Percentiles rank a stretch among this genome's conserved stretches.
Evolutionary conservation across 2,888 invertebrate species (phyloP).

Genomic region (Pharmacophagus antenor): DNA sequence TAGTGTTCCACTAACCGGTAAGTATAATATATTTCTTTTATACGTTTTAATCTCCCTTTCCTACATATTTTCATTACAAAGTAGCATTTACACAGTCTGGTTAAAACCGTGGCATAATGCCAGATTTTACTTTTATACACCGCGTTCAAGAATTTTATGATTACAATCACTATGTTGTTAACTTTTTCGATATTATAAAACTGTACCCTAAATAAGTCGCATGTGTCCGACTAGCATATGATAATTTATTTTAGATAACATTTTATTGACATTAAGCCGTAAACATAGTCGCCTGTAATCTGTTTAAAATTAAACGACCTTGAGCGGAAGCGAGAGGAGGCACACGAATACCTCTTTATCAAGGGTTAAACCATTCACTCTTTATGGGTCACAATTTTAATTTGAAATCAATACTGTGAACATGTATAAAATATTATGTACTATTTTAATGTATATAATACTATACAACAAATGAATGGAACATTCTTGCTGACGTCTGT

Average conservation of each 20-base stretch:
- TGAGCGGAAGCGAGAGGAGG: conserved; percentile 4
- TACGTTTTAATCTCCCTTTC: not conserved
- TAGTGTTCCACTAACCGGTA: conserved; percentile 55
- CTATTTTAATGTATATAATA: too few species aligned
- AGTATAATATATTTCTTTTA: not conserved
- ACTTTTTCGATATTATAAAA: not conserved
- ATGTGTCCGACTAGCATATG: too few species aligned
- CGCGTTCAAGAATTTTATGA: conserved; percentile 58
- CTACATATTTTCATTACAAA: conserved; percentile 14
- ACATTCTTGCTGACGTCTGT: too few species aligned
- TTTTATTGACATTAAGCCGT: conserved; percentile 38
- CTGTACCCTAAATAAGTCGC: not conserved
- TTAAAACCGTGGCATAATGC: conserved; percentile 60
- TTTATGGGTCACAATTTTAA: conserved; percentile 10
- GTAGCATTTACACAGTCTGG: conserved; percentile 20
- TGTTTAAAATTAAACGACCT: conserved; percentile 28
- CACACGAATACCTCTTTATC: conserved; percentile 9
- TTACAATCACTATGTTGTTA: conserved; percentile 37
- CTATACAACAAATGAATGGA: too few species aligned
- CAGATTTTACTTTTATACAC: conserved; percentile 68
- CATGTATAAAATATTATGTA: not conserved
- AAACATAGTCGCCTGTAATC: conserved; percentile 3
- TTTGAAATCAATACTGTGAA: conserved; percentile 4
- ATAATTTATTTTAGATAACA: not conserved
- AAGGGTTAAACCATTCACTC: conserved; percentile 14